phyloP scores from a whole-genome alignment of 1,140 invertebrate genomes.

The Drosophila kurseongensis region DNA sequence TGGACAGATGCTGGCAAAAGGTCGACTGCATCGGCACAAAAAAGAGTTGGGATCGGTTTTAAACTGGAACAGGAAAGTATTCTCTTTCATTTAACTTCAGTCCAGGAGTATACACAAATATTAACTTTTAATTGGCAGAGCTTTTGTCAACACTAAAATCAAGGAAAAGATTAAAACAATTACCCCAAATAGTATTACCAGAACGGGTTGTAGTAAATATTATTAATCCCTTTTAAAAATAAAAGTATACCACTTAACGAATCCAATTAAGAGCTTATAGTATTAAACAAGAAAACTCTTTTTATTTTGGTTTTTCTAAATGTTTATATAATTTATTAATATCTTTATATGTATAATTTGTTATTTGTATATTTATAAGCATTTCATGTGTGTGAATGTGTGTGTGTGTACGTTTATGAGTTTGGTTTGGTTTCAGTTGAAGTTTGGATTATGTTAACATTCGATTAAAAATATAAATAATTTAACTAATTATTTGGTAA shows the following conservation, averaged over 20 bases:
- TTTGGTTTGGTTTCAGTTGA: slow-evolving; percentile 44
- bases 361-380: slow-evolving; percentile 51
- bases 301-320: slow-evolving; percentile 13
- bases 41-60: slow-evolving; percentile 5
- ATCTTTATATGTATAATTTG: slow-evolving; percentile 53
- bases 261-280: not conserved
- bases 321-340: slow-evolving; percentile 54
- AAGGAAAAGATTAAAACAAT: too few species aligned
- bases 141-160: too few species aligned
- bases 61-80: not conserved
- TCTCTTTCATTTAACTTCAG: not conserved
- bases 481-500: slow-evolving; percentile 81
- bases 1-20: slow-evolving; percentile 24
- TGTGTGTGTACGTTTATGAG: slow-evolving; percentile 32
- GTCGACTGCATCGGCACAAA: slow-evolving; percentile 8
- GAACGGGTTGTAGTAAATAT: too few species aligned
- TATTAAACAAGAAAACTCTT: not conserved
- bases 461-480: slow-evolving; percentile 69
- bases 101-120: not conserved
- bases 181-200: too few species aligned
- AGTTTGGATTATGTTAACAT: slow-evolving; percentile 64
- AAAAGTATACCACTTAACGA: too few species aligned
- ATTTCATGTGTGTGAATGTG: slow-evolving; percentile 35
- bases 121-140: too few species aligned
- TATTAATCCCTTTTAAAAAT: too few species aligned